Evolutionary conservation across 2,797 vertebrate species (phyloP).

Genomic region (Babyrousa celebensis): DNA sequence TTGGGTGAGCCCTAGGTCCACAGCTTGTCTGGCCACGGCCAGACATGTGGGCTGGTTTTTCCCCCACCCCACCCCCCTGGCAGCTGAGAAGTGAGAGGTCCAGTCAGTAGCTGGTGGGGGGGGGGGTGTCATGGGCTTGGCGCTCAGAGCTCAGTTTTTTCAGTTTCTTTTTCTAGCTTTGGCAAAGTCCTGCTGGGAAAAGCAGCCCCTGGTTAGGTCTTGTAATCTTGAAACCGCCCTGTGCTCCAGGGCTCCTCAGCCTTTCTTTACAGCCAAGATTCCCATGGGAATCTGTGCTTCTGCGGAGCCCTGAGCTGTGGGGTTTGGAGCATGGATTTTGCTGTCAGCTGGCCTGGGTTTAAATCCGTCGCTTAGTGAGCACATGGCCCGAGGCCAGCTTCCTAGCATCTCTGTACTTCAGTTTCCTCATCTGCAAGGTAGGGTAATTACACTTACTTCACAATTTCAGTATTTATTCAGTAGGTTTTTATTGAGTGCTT

Average conservation of each 20-base stretch:
- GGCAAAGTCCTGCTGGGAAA: conserved; percentile 43
- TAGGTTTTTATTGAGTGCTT: background rate
- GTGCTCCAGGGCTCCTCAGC: background rate
- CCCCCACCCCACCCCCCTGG: background rate
- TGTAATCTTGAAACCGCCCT: conserved; percentile 6
- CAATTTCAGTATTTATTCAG: background rate
- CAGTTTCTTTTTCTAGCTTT: conserved; percentile 68
- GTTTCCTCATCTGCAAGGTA: background rate
- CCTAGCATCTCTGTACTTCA: background rate
- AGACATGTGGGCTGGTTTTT: background rate
- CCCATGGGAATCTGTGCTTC: background rate
- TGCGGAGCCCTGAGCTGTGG: background rate
- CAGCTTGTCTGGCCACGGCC: background rate
- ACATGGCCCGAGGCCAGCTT: background rate
- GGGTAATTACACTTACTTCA: background rate
- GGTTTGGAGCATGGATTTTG: background rate
- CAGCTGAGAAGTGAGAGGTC: background rate
- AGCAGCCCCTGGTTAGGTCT: background rate
- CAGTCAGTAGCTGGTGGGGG: background rate
- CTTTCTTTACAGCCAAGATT: background rate
- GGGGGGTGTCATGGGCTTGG: background rate
- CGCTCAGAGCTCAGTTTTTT: background rate
- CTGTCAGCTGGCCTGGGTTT: background rate
- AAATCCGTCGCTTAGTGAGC: background rate
- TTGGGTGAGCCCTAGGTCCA: background rate